phyloP scores from a whole-genome alignment of 2,888 invertebrate genomes.

The Mythimna vitellina region DNA sequence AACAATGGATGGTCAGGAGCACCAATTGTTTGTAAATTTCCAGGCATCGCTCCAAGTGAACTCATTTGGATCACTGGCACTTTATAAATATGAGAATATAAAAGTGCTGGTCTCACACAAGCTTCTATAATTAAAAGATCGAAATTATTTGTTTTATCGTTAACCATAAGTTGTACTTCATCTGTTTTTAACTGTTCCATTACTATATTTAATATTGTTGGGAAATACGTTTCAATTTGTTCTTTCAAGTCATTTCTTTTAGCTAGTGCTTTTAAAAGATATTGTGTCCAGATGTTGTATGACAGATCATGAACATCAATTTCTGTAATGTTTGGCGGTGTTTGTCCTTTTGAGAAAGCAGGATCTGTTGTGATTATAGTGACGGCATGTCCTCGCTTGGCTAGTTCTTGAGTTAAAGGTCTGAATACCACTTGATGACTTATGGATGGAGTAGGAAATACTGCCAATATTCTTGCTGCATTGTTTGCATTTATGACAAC shows the following conservation, averaged over 20 bases:
- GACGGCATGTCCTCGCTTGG: slow-evolving; percentile 80
- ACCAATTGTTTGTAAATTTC: slow-evolving; percentile 64
- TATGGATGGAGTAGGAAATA: slow-evolving; percentile 77
- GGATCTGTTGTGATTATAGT: slow-evolving; percentile 80
- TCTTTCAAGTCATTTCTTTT: slow-evolving; percentile 41
- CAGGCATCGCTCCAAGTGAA: slow-evolving; percentile 62
- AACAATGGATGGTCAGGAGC: slow-evolving; percentile 67
- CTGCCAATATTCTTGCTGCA: slow-evolving; percentile 76
- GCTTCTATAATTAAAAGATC: slow-evolving; percentile 65
- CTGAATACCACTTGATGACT: slow-evolving; percentile 83
- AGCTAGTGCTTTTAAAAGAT: slow-evolving; percentile 18
- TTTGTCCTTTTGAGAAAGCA: slow-evolving; percentile 62
- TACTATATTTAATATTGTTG: slow-evolving; percentile 32
- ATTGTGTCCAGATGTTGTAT: slow-evolving; percentile 60
- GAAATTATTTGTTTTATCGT: slow-evolving; percentile 47
- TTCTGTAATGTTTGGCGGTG: slow-evolving; percentile 77
- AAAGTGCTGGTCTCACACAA: slow-evolving; percentile 48
- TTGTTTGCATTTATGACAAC: slow-evolving; percentile 29
- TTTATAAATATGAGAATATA: slow-evolving; percentile 62
- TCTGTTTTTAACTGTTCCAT: slow-evolving; percentile 57
- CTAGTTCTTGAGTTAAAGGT: slow-evolving; percentile 76
- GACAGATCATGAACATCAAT: slow-evolving; percentile 75
- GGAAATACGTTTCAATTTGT: slow-evolving; percentile 17
- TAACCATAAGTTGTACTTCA: slow-evolving; percentile 60
- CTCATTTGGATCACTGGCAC: slow-evolving; percentile 68